Base-by-base conservation (phyloP, 2,888 invertebrate genomes). In the Cecidostiba fungosa region DNA sequence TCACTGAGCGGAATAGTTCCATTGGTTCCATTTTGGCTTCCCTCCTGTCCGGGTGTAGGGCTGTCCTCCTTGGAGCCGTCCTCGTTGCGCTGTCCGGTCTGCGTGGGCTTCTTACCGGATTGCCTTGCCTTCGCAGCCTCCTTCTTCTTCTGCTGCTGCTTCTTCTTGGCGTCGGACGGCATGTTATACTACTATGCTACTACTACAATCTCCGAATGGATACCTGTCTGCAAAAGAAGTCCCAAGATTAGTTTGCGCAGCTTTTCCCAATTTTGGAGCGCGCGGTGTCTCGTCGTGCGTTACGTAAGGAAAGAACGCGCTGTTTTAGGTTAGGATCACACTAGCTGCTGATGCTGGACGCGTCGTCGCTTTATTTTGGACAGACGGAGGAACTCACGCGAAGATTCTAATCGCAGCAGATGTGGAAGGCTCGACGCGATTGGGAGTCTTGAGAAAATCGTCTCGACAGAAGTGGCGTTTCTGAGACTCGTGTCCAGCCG, bases 121-220 rank as follows among this genome's bases (percentile, higher is more conserved):
- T 95, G 95, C 85, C 97, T 95, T 87, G 95, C 96, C 92, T 96
- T 97, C 5, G 97, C 97, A 81, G 98, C 98, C 89, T 98, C 99
- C 93, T 99, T 99, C 94, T 99, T 99, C 94, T 98, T 98, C 92
- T 98, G 98, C 92, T 98, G 98, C 93, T 99, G 97, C 93, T 98
- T 98, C 95, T 99, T 99, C 94, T 99, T 99, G 54, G 99, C 97
- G 94, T 99, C 99, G 91, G 99, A 99, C 93, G 99, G 99, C 99
- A 99, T 99, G 89, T 88, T 94, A 87, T 72, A 87, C 87, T 26
- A 54, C 50, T 50, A 50, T 50, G 12, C 43, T 43, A 43, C 19
- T n/a, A 36, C 39, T 39, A 36, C 43, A 10, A n/a, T 23, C 43
- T 74, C 26, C 43, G 26, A 16, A 50, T 47, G 74, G 54, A 59